These are phyloP conservation scores for Lindbergichthys nudifrons DNA, from an alignment of 2,797 vertebrate genomes.

Conservation along the genomic window DNA sequence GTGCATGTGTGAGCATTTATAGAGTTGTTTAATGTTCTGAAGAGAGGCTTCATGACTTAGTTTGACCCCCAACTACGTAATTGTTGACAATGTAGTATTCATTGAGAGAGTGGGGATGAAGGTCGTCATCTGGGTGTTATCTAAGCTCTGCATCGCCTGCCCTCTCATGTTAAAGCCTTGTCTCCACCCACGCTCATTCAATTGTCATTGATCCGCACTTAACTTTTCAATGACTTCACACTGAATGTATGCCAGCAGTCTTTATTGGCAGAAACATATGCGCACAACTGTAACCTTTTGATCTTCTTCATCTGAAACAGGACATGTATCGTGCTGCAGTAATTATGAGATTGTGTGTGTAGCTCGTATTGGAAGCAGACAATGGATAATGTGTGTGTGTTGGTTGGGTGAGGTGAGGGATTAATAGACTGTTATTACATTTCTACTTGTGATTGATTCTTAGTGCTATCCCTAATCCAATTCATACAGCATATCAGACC, in stretches of 20 bases:
- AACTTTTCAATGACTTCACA: slow-evolving; percentile 43
- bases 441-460: slow-evolving; percentile 23
- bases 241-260: slow-evolving; percentile 31
- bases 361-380: neutral
- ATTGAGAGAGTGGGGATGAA: slow-evolving; percentile 54
- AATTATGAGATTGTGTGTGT: neutral
- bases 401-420: neutral
- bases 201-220: slow-evolving; percentile 74
- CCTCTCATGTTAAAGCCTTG: slow-evolving; percentile 31
- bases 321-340: neutral
- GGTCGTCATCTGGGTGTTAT: slow-evolving; percentile 54
- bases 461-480: neutral
- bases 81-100: slow-evolving; percentile 51
- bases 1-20: slow-evolving; percentile 7
- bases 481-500: slow-evolving; percentile 4
- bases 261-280: neutral
- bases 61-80: slow-evolving; percentile 31
- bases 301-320: neutral
- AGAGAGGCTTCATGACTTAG: neutral
- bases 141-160: slow-evolving; percentile 33
- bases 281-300: neutral
- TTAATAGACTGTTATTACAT: neutral
- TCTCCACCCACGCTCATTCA: slow-evolving; percentile 60
- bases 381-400: slow-evolving; percentile 1
- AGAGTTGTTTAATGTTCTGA: neutral